phyloP scores from a whole-genome alignment of 2,888 invertebrate species.

The Rhamphomyia laevipes region DNA sequence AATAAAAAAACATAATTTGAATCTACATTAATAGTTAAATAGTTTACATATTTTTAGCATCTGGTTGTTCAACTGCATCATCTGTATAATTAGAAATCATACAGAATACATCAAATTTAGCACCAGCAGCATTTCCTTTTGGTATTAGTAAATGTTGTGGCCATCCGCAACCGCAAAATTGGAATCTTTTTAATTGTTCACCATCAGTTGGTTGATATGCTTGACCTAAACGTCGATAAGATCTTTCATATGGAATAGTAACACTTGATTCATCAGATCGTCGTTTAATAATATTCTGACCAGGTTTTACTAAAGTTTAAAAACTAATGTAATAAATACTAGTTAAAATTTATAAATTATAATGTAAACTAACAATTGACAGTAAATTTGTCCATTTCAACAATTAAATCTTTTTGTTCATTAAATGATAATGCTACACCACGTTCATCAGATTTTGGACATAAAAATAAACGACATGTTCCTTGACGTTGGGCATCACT shows the following conservation, averaged over 20 bases:
- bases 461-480: conserved; percentile 55
- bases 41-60: conserved; percentile 14
- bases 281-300: conserved; percentile 53
- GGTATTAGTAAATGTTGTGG: conserved; percentile 71
- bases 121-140: conserved; percentile 55
- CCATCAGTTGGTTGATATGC: conserved; percentile 39
- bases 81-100: conserved; percentile 64
- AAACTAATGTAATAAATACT: background rate
- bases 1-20: too few relatives aligned
- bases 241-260: conserved; percentile 70
- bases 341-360: background rate
- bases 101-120: conserved; percentile 55
- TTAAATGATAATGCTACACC: conserved; percentile 44
- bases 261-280: conserved; percentile 60
- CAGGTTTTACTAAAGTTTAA: conserved; percentile 55
- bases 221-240: conserved; percentile 57
- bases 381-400: conserved; percentile 57
- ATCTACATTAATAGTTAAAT: background rate
- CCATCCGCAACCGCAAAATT: conserved; percentile 85
- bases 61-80: conserved; percentile 39
- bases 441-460: conserved; percentile 53
- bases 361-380: conserved; percentile 42
- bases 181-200: conserved; percentile 44
- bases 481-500: conserved; percentile 38
- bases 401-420: conserved; percentile 48